These are phyloP conservation scores for Leucopternis melanops DNA, from an alignment of 2,113 vertebrate species.

Conservation along the genomic window DNA sequence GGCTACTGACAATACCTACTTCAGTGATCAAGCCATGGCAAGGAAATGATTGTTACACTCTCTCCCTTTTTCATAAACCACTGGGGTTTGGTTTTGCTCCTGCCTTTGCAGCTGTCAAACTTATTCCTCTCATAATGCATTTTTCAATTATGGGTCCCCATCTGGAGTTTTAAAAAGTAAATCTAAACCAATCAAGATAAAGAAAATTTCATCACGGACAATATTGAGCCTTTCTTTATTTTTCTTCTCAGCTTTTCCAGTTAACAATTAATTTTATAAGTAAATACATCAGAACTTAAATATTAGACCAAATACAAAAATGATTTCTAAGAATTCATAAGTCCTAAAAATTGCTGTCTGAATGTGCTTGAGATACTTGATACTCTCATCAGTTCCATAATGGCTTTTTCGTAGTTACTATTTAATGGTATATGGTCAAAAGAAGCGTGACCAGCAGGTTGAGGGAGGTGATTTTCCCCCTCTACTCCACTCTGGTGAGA, in stretches of 20 bases:
- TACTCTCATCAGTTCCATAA: neutral
- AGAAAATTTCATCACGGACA: neutral
- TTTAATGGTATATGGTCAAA: neutral
- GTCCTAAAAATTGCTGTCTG: neutral
- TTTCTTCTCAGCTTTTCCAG: neutral
- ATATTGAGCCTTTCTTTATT: neutral
- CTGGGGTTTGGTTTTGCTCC: neutral
- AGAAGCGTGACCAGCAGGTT: neutral
- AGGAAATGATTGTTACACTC: neutral
- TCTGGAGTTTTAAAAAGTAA: neutral
- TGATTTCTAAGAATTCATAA: neutral
- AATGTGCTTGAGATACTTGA: neutral
- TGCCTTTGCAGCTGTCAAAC: neutral
- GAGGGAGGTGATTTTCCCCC: neutral
- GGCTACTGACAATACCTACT: neutral
- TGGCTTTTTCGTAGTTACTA: neutral
- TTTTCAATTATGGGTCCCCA: neutral
- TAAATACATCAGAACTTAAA: neutral
- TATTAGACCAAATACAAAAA: neutral
- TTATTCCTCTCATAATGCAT: neutral
- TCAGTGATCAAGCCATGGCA: neutral
- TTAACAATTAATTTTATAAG: neutral
- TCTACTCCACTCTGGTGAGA: neutral
- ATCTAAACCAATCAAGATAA: neutral
- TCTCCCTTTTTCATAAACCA: neutral